Evolutionary conservation across 2,113 vertebrate genomes (phyloP).

Genomic region (Scomber colias): DNA sequence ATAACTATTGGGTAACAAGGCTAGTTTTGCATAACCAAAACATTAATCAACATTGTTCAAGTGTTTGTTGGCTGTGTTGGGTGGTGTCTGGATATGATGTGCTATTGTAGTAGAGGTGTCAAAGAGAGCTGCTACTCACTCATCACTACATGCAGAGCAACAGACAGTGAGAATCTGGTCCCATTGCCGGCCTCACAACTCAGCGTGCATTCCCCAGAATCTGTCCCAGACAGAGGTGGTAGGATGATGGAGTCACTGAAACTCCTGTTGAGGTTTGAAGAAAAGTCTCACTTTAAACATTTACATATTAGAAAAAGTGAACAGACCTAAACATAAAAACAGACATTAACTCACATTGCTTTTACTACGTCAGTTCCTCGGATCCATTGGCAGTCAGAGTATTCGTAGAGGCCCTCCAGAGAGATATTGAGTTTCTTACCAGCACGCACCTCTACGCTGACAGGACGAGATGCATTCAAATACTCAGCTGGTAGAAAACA

Average conservation of each 20-base stretch:
- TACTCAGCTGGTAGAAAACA: constrained; percentile 41
- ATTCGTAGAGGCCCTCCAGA: constrained; percentile 33
- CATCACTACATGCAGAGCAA: constrained; percentile 84
- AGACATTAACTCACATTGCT: constrained; percentile 35
- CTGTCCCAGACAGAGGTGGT: constrained; percentile 75
- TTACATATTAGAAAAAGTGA: neutral
- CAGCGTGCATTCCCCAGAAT: constrained; percentile 86
- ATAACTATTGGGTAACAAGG: too few relatives aligned
- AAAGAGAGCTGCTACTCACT: constrained; percentile 51
- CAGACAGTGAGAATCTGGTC: constrained; percentile 73
- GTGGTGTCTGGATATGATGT: neutral
- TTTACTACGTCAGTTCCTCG: neutral
- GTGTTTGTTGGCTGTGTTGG: neutral
- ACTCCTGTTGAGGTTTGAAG: constrained; percentile 66
- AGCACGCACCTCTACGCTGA: constrained; percentile 21
- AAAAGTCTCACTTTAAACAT: constrained; percentile 13
- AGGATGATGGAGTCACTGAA: constrained; percentile 72
- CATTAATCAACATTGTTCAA: neutral
- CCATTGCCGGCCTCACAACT: constrained; percentile 69
- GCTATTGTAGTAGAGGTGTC: too few relatives aligned
- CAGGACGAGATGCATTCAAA: constrained; percentile 34
- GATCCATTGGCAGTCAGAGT: constrained; percentile 46
- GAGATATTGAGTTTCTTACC: constrained; percentile 66
- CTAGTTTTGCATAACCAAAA: too few relatives aligned
- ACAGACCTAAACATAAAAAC: neutral